Conservation (phyloP, 92 coral and sea anemone genomes). For the Hydrozoanthus gracilis region DNA sequence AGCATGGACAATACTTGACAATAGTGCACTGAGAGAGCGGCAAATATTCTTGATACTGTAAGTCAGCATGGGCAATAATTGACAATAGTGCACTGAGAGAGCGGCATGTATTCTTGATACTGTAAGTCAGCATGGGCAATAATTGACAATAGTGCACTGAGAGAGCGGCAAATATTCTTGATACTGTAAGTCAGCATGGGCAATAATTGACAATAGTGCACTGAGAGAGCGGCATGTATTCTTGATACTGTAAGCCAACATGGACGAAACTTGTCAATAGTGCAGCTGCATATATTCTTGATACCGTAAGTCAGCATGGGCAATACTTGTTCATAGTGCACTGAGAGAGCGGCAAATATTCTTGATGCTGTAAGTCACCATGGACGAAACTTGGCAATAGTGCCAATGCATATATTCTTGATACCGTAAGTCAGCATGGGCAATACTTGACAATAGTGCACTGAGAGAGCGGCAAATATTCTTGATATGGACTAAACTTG, state of each 20-base stretch:
- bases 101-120: too few relatives aligned
- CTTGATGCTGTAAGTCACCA: not conserved
- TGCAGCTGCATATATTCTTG: not conserved
- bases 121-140: too few relatives aligned
- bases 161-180: constrained; percentile 30
- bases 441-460: not conserved
- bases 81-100: not conserved
- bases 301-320: constrained; percentile 1
- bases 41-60: constrained; percentile 35
- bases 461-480: too few relatives aligned
- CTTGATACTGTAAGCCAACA: not conserved
- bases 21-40: too few relatives aligned
- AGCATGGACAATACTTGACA: too few relatives aligned
- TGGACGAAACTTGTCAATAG: not conserved
- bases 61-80: constrained; percentile 22
- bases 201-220: not conserved
- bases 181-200: constrained; percentile 44
- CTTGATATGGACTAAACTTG: not conserved
- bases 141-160: too few relatives aligned
- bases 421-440: constrained; percentile 1
- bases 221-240: too few relatives aligned
- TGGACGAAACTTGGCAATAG: not conserved
- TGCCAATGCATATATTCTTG: not conserved
- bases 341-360: too few relatives aligned
- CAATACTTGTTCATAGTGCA: not conserved